These are phyloP conservation scores for Paedocypris micromegethes DNA, from an alignment of 2,797 vertebrate genomes.

Conservation along the genomic window DNA sequence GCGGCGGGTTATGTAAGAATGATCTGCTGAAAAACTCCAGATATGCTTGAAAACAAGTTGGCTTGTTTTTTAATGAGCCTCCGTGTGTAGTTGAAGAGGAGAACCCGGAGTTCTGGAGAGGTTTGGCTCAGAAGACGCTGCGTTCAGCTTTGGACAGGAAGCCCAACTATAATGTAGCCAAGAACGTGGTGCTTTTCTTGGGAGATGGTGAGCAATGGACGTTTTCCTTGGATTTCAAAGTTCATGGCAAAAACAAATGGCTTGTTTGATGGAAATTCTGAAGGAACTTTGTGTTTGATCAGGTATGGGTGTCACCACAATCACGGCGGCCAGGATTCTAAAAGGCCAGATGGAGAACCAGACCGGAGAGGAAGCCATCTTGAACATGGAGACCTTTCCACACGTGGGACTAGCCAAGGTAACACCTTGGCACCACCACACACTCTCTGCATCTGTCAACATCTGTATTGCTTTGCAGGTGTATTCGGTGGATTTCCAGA, in stretches of 20 bases:
- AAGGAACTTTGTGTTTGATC: conserved; percentile 7
- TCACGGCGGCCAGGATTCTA: conserved; percentile 69
- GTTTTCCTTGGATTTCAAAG: not conserved
- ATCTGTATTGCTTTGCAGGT: conserved; percentile 53
- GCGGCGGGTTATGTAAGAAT: too few relatives aligned
- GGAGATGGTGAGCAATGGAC: conserved; percentile 63
- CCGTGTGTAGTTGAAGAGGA: conserved; percentile 63
- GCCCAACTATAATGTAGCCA: conserved; percentile 69
- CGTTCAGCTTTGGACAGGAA: conserved; percentile 56
- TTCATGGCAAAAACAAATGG: not conserved
- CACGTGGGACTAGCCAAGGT: conserved; percentile 69
- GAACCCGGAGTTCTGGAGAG: conserved; percentile 70
- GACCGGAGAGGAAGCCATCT: conserved; percentile 68
- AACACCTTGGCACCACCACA: not conserved
- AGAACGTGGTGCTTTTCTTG: conserved; percentile 69
- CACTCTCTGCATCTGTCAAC: too few relatives aligned
- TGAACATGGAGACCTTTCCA: conserved; percentile 75
- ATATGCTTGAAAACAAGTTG: too few relatives aligned
- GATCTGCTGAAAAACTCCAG: too few relatives aligned
- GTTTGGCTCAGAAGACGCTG: conserved; percentile 57
- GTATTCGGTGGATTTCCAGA: conserved; percentile 74
- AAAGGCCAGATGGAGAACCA: conserved; percentile 70
- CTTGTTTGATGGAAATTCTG: not conserved
- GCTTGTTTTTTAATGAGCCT: too few relatives aligned
- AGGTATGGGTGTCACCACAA: conserved; percentile 75